Evolutionary conservation across 2,797 vertebrate species (phyloP).

Genomic region (Hafferia zeledoni): DNA sequence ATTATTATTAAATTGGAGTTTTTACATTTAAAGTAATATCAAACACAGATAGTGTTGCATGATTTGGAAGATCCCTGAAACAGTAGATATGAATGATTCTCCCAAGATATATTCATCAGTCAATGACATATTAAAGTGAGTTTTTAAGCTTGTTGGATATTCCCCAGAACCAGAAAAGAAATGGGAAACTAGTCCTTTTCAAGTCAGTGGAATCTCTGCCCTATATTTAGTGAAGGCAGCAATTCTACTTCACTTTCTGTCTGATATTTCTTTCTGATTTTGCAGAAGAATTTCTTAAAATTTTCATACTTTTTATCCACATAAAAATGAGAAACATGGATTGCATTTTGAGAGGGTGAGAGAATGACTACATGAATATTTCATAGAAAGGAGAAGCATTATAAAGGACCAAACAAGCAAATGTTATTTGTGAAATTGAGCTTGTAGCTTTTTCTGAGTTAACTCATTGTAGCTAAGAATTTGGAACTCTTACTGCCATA

Average conservation of each 20-base stretch:
- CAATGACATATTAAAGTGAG: not conserved
- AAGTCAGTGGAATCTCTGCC: not conserved
- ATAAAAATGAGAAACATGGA: not conserved
- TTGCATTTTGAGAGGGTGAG: not conserved
- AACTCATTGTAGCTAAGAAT: not conserved
- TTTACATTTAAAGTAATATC: not conserved
- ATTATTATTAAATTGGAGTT: not conserved
- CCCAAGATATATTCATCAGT: not conserved
- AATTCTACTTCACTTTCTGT: not conserved
- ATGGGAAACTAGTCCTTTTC: not conserved
- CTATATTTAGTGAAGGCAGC: not conserved
- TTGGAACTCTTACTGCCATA: not conserved
- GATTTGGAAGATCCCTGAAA: not conserved
- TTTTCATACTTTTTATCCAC: not conserved
- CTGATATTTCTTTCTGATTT: not conserved
- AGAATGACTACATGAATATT: not conserved
- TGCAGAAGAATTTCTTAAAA: not conserved
- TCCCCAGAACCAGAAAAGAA: not conserved
- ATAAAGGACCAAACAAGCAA: not conserved
- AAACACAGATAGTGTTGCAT: not conserved
- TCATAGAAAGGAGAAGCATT: not conserved
- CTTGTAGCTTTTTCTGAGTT: not conserved
- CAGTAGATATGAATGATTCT: not conserved
- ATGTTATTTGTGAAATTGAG: not conserved
- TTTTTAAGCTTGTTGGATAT: not conserved